A percentile compares a stretch with the other conserved stretches of the same genome.
These are phyloP conservation scores for Mormyrus lacerda DNA, from an alignment of 2,113 vertebrate genomes.

Conservation along the genomic window DNA sequence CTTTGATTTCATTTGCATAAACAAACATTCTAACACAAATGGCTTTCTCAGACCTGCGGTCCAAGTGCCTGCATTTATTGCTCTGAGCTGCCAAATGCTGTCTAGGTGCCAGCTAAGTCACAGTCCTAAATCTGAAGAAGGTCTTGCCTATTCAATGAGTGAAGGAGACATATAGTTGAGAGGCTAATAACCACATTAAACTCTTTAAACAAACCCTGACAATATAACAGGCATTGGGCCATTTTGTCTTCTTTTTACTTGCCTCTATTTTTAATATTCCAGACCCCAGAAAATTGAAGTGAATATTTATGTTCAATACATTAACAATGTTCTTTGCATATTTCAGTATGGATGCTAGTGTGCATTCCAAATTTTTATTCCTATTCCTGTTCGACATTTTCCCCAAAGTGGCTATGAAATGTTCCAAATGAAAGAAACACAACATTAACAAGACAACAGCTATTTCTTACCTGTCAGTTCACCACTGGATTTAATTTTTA, in stretches of 20 bases:
- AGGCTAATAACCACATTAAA: not conserved
- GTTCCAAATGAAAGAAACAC: not conserved
- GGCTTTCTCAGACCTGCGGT: conserved; percentile 2
- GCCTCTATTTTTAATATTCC: not conserved
- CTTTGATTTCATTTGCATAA: conserved; percentile 25
- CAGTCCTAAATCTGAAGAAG: not conserved
- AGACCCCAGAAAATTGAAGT: not conserved
- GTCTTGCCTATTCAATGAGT: not conserved
- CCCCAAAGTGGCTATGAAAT: not conserved
- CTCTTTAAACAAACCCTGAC: not conserved
- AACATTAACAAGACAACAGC: not conserved
- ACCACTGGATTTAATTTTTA: not conserved
- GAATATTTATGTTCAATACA: not conserved
- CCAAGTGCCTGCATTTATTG: not conserved
- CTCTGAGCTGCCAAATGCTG: not conserved
- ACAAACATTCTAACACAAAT: conserved; percentile 26
- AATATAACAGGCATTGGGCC: not conserved
- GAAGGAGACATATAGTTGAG: not conserved
- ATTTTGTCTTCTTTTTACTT: not conserved
- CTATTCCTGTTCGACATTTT: not conserved
- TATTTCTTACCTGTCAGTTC: conserved; percentile 1
- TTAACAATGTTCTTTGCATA: not conserved
- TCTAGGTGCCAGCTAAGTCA: not conserved
- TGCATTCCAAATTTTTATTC: not conserved
- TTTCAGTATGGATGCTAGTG: not conserved